Conservation (phyloP, 2,888 invertebrate species). For the Rapana venosa region DNA sequence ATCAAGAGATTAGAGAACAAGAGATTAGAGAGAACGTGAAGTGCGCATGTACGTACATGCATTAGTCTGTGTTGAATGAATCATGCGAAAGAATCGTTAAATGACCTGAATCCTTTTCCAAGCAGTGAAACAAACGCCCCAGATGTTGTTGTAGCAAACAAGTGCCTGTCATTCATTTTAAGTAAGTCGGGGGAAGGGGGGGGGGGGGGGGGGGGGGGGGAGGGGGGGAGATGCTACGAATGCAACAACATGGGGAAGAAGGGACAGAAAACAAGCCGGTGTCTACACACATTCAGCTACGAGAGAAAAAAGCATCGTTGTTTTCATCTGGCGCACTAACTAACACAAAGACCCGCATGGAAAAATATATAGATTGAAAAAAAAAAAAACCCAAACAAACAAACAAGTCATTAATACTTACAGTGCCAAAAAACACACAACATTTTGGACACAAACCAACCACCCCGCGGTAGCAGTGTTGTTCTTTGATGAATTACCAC, state of each 20-base stretch:
- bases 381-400: background rate
- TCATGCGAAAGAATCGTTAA: too few species aligned
- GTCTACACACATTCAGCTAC: background rate
- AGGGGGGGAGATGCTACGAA: too few species aligned
- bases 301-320: background rate
- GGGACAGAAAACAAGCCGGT: background rate
- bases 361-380: background rate
- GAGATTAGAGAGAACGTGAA: too few species aligned
- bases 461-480: background rate
- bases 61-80: too few species aligned
- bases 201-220: too few species aligned
- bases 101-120: too few species aligned
- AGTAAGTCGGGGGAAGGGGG: too few species aligned
- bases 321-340: background rate
- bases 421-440: background rate
- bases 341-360: conserved; percentile 23
- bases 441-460: background rate
- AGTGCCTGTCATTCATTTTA: too few species aligned
- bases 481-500: background rate
- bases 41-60: too few species aligned
- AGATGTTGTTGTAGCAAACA: too few species aligned
- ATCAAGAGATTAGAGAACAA: too few species aligned
- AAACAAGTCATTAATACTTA: background rate
- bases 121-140: too few species aligned
- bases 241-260: background rate